Conservation (phyloP, 1,140 invertebrate species). For the Tribolium madens region DNA sequence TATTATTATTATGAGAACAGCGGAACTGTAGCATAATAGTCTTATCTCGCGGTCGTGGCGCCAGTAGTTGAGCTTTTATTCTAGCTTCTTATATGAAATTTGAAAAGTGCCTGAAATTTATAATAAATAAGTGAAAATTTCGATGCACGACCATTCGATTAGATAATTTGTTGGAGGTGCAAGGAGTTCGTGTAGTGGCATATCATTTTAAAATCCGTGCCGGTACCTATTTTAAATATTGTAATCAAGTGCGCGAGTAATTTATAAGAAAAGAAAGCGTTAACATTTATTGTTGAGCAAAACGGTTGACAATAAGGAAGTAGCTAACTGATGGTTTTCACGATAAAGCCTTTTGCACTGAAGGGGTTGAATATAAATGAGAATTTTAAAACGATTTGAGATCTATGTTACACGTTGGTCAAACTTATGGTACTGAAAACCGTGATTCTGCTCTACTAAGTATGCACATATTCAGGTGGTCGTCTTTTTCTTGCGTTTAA, state of each 20-base stretch:
- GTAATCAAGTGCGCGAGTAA: not conserved
- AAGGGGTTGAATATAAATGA: conserved; percentile 59
- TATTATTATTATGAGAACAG: too few species aligned
- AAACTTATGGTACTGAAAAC: conserved; percentile 59
- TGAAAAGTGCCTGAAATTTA: too few species aligned
- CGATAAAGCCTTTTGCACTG: conserved; percentile 56
- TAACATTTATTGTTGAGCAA: conserved; percentile 5
- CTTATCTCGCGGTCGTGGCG: too few species aligned
- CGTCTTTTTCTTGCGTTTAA: not conserved
- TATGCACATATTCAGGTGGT: conserved; percentile 60
- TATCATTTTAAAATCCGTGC: too few species aligned
- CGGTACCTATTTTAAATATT: not conserved
- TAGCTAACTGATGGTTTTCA: conserved; percentile 43
- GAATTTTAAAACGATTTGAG: conserved; percentile 60
- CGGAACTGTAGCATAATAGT: too few species aligned
- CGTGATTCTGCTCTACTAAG: conserved; percentile 58
- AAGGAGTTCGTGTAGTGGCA: not conserved
- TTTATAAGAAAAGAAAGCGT: not conserved
- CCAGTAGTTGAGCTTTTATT: too few species aligned
- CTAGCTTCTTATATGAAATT: too few species aligned
- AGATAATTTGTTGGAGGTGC: not conserved
- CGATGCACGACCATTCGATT: too few species aligned
- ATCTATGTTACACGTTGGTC: conserved; percentile 62
- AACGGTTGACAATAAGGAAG: conserved; percentile 31
- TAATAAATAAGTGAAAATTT: too few species aligned